phyloP scores from a whole-genome alignment of 2,888 invertebrate genomes.

The Cosmorhoe ocellata region DNA sequence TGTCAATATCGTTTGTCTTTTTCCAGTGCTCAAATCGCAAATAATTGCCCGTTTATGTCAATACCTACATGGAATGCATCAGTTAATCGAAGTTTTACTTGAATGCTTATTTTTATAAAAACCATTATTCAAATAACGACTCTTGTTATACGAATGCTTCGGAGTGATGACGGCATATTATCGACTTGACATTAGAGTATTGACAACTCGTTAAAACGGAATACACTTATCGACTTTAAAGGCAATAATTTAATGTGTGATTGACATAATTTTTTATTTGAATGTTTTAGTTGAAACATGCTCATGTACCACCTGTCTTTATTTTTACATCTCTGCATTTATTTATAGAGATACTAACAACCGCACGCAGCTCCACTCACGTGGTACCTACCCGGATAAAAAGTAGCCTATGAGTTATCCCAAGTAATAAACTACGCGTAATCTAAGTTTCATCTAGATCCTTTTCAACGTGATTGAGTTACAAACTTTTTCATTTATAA shows the following conservation, averaged over 20 bases:
- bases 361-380: no score
- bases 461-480: no score
- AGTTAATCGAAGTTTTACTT: slow-evolving; percentile 14
- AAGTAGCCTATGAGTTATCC: no score
- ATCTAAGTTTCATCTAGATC: no score
- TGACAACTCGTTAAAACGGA: slow-evolving; percentile 48
- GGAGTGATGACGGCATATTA: slow-evolving; percentile 1
- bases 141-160: background rate
- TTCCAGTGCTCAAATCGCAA: slow-evolving; percentile 1
- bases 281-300: slow-evolving; percentile 27
- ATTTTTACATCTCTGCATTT: slow-evolving; percentile 19
- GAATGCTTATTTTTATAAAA: slow-evolving; percentile 1
- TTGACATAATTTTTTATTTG: slow-evolving; percentile 49
- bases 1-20: background rate
- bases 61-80: background rate
- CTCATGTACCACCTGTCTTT: slow-evolving; percentile 40
- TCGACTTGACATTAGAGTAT: slow-evolving; percentile 32
- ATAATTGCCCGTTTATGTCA: background rate
- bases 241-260: slow-evolving; percentile 53
- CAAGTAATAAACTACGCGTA: no score
- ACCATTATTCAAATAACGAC: slow-evolving; percentile 12
- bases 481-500: no score
- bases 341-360: slow-evolving; percentile 1
- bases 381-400: no score
- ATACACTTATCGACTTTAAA: slow-evolving; percentile 43